phyloP scores from a whole-genome alignment of 2,888 invertebrate species.

The Cheilosia vernalis region DNA sequence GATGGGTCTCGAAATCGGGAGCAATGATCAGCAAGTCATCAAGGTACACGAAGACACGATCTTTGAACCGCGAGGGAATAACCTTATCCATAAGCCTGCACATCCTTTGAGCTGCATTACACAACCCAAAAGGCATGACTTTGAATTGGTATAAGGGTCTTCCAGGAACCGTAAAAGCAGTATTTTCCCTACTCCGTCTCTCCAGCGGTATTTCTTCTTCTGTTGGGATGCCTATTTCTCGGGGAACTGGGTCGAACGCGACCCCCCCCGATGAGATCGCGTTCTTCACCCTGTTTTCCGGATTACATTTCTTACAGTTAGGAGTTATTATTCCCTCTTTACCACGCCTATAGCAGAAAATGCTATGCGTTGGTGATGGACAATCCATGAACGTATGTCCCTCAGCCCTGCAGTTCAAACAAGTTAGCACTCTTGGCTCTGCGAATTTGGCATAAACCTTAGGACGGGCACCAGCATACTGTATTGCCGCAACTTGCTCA shows the following conservation, averaged over 20 bases:
- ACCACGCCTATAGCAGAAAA: neutral
- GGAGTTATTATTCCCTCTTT: slow-evolving; percentile 6
- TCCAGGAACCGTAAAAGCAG: slow-evolving; percentile 47
- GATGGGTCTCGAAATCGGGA: no score
- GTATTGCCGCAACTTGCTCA: neutral
- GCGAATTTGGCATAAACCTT: no score
- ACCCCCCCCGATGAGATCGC: neutral
- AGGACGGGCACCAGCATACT: neutral
- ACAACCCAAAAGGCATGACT: slow-evolving; percentile 64
- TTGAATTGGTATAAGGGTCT: slow-evolving; percentile 60
- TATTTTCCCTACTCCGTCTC: slow-evolving; percentile 26
- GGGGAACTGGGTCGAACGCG: slow-evolving; percentile 13
- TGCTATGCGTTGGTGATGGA: neutral
- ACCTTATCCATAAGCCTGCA: slow-evolving; percentile 53
- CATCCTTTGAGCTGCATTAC: slow-evolving; percentile 68
- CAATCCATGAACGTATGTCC: slow-evolving; percentile 6
- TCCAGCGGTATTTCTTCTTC: neutral
- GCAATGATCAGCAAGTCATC: no score
- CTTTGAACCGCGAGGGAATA: slow-evolving; percentile 35
- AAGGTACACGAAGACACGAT: slow-evolving; percentile 24
- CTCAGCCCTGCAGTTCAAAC: neutral
- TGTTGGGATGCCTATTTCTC: neutral
- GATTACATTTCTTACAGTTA: neutral
- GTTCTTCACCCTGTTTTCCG: slow-evolving; percentile 21
- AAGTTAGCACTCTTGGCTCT: neutral